A percentile compares a stretch with the other conserved stretches of the same genome.
Evolutionary conservation across 2,797 vertebrate species (phyloP).

Genomic region (Acipenser transmontanus): DNA sequence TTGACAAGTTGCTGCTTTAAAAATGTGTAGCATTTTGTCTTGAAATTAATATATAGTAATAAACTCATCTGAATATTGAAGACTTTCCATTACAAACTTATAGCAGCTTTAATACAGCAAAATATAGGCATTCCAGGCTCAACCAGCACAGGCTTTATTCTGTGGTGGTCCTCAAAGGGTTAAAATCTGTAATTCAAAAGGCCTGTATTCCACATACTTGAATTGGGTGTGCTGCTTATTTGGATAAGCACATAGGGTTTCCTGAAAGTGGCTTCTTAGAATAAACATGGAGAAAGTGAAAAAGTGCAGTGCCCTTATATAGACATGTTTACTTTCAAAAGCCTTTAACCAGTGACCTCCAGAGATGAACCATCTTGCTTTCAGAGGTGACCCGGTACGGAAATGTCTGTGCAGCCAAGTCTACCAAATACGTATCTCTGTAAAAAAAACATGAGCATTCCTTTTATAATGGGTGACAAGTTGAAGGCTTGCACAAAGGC

Average conservation of each 20-base stretch:
- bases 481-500: no score
- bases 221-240: slow-evolving; percentile 36
- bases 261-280: slow-evolving; percentile 38
- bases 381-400: slow-evolving; percentile 31
- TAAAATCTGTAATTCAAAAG: slow-evolving; percentile 64
- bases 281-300: slow-evolving; percentile 34
- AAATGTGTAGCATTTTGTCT: no score
- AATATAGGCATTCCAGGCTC: no score
- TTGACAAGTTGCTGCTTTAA: no score
- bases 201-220: slow-evolving; percentile 52
- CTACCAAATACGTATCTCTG: slow-evolving; percentile 38
- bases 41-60: no score
- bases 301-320: slow-evolving; percentile 65
- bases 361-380: slow-evolving; percentile 35
- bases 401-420: slow-evolving; percentile 45
- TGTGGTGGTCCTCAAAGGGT: neutral
- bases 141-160: no score
- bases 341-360: slow-evolving; percentile 54
- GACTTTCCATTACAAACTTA: no score
- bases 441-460: slow-evolving; percentile 62
- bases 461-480: neutral
- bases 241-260: slow-evolving; percentile 45
- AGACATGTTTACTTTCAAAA: slow-evolving; percentile 70
- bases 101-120: no score
- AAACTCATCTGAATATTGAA: no score